Evolutionary conservation across 2,888 invertebrate species (phyloP).

Genomic region (Sarcophaga variegata): DNA sequence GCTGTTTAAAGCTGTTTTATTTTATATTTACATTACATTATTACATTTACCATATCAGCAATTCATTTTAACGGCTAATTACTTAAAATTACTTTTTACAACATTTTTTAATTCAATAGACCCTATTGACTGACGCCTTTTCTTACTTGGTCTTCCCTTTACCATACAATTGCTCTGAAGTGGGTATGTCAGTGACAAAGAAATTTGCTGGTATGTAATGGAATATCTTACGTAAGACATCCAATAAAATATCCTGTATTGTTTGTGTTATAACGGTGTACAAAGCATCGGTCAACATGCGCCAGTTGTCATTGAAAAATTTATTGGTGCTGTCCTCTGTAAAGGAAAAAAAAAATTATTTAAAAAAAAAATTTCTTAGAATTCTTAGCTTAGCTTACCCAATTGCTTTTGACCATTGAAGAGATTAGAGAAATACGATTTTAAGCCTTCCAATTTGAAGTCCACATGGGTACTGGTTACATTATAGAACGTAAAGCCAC

Average conservation of each 20-base stretch:
- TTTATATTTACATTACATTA: slow-evolving; percentile 42
- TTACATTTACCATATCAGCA: background rate
- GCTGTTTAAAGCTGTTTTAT: slow-evolving; percentile 26
- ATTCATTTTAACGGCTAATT: no score
- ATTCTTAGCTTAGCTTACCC: slow-evolving; percentile 81
- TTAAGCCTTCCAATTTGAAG: slow-evolving; percentile 86
- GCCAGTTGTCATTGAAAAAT: slow-evolving; percentile 89
- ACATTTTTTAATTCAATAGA: background rate
- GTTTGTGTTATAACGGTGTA: slow-evolving; percentile 87
- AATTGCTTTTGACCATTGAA: slow-evolving; percentile 88
- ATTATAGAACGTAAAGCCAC: slow-evolving; percentile 87
- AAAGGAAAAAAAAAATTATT: slow-evolving; percentile 61
- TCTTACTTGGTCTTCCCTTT: slow-evolving; percentile 69
- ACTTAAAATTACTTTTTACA: background rate
- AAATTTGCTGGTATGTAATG: slow-evolving; percentile 88
- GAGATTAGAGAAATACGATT: slow-evolving; percentile 87
- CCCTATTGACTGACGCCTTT: background rate
- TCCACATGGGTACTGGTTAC: slow-evolving; percentile 86
- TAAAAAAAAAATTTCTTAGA: background rate
- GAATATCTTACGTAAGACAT: slow-evolving; percentile 86
- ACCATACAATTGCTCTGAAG: slow-evolving; percentile 78
- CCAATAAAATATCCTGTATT: slow-evolving; percentile 87
- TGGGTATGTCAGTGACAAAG: slow-evolving; percentile 85
- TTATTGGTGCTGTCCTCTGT: slow-evolving; percentile 89
- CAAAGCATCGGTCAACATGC: slow-evolving; percentile 87